Base-by-base conservation (phyloP, 2,113 vertebrate genomes). In the Centropus bengalensis region DNA sequence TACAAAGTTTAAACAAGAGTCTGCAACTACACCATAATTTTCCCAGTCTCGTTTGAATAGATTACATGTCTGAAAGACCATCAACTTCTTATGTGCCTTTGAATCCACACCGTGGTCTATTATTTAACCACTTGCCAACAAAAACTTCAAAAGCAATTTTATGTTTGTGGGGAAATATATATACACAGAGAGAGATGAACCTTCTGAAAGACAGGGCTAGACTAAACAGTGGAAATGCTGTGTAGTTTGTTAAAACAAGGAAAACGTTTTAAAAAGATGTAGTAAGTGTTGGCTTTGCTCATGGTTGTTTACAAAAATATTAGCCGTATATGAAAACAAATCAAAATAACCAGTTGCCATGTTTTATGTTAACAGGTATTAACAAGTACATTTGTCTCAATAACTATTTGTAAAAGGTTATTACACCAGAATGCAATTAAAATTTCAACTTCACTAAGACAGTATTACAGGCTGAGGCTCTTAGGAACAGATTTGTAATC, bases 391-490 rank as follows among this genome's bases (percentile, higher is more conserved):
- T 89, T 95, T 91, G 91, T 86, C 95, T 88, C 89, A 90, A 95
- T 76, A 88, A 66, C 95, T 95, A 84, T 91, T 95, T 97, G 70
- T 88, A 96, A 96, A 96, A 94, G 70, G 45, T 89, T 93, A 92
- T 97, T 97, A 97, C 80, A 97, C 66, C 92, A 97, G 97, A 97
- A 97, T 96, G 95, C 63, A 86, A 70, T 85, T 94, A 96, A 83
- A 77, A 96, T 82, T 86, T 89, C 14, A 47, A 89, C 95, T 94
- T 97, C 96, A 98, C 95, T 94, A 97, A 94, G 94, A 97, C 94
- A 95, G 30, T 91, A 96, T 93, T 95, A 97, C 79, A 97, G 94
- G 94, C 94, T 82, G 97, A 97, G 95, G 93, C 96, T 97, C 74
- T 97, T 93, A 96, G 95, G 89, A 97, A 96, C 10, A 44, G 91